These are phyloP conservation scores for Euphydryas editha DNA, from an alignment of 2,888 invertebrate species.

Conservation along the genomic window DNA sequence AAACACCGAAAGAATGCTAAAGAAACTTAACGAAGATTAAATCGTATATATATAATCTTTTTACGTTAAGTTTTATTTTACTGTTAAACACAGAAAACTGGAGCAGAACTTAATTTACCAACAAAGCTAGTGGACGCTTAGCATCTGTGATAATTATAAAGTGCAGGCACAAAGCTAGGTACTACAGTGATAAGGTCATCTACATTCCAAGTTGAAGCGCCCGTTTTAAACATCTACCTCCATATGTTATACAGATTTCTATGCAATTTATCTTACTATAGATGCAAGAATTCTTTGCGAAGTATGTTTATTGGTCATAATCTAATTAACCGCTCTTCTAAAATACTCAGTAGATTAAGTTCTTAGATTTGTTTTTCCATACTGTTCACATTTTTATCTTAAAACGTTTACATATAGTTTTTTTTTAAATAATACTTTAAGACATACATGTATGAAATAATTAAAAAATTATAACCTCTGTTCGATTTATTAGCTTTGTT, in stretches of 20 bases:
- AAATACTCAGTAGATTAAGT: too few species aligned
- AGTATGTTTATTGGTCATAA: neutral
- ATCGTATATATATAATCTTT: neutral
- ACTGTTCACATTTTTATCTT: too few species aligned
- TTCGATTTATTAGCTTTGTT: too few species aligned
- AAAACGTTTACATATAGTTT: too few species aligned
- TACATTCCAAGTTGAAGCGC: conserved; percentile 6
- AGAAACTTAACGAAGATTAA: neutral
- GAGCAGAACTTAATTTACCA: conserved; percentile 15
- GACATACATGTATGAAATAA: too few species aligned
- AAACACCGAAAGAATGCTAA: neutral
- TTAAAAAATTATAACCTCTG: too few species aligned
- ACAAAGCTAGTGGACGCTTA: conserved; percentile 17
- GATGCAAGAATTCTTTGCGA: neutral
- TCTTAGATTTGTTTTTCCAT: too few species aligned
- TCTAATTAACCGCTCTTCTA: too few species aligned
- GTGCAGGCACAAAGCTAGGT: conserved; percentile 15
- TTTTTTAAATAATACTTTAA: too few species aligned
- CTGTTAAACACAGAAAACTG: conserved; percentile 5
- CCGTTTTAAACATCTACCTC: conserved; percentile 5
- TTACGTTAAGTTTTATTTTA: neutral
- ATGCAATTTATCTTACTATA: neutral
- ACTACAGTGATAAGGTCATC: conserved; percentile 8
- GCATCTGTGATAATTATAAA: conserved; percentile 25
- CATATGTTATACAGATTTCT: conserved; percentile 11